Evolutionary conservation across 2,113 vertebrate species (phyloP), one percentile per base, ranked within the genome.

Genomic region (Argyrosomus japonicus): DNA sequence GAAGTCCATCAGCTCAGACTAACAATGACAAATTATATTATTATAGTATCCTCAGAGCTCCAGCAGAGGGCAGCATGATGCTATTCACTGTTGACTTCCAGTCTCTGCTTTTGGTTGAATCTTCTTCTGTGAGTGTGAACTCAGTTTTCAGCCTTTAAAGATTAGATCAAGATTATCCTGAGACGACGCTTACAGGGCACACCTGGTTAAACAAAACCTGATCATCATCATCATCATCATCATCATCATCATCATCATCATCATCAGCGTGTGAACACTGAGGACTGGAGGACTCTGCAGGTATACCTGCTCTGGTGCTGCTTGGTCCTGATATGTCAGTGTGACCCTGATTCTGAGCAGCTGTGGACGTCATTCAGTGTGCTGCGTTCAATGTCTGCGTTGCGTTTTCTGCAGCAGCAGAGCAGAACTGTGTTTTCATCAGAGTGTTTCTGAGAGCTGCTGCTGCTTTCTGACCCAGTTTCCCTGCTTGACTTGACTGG

Each of bases 391-490:
- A 8, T 45, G 54, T 58, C 36, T 71, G 68, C n/a, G 48, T 17
- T 18, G 19, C 9, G 67, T 68, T 47, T 14, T 23, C 56, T 9
- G 7, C 67, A 9, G 50, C 67, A 70, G 48, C 50, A 40, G 29
- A 54, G 50, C 68, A 54, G 68, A 40, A 40, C 29, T 2, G 68
- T 65, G 61, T 65, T 56, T 54, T 29, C 62, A 56, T 45, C 50
- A 29, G 48, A 32, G 58, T 21, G 43, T 56, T 43, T 21, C 72
- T 65, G 73, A 57, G 76, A 78, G 77, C 81, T 72, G 82, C 70
- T 76, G 77, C 74, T 86, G 85, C 79, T 75, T 68, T 70, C 84
- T 90, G 91, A 91, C 89, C 89, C 91, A 92, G 73, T 90, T 92
- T 92, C 85, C 65, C 84, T 84, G 88, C 86, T 75, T 62, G 74